These are phyloP conservation scores for Dipodomys ordii DNA, from an alignment of 2,113 vertebrate genomes.

Conservation along the genomic window DNA sequence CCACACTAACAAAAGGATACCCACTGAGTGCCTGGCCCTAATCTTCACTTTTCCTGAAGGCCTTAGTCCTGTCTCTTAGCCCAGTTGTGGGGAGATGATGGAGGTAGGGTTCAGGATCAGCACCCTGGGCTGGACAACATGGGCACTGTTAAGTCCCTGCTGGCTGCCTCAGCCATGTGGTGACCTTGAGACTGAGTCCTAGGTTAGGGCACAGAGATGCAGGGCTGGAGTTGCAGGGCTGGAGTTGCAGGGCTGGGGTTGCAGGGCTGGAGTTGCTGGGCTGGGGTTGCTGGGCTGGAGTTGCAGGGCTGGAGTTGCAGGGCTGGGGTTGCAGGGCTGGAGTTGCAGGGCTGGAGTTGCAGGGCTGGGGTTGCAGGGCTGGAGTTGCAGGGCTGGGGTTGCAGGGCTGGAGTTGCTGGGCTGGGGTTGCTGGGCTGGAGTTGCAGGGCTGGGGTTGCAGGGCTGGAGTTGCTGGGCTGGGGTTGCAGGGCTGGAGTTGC, in stretches of 20 bases:
- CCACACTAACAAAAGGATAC: background rate
- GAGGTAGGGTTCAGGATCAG: background rate
- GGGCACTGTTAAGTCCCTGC: rapidly evolving
- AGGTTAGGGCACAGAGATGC: background rate
- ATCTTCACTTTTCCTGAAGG: background rate
- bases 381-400: no score
- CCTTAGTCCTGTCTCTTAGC: background rate
- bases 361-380: no score
- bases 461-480: no score
- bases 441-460: rapidly evolving
- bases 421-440: no score
- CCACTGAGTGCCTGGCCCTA: no score
- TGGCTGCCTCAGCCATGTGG: rapidly evolving
- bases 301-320: rapidly evolving
- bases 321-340: background rate
- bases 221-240: rapidly evolving
- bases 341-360: rapidly evolving
- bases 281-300: no score
- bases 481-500: rapidly evolving
- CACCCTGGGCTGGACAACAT: background rate
- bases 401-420: rapidly evolving
- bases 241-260: rapidly evolving
- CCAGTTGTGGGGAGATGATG: background rate
- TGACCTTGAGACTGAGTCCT: background rate
- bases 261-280: rapidly evolving